Evolutionary conservation across 2,113 vertebrate genomes (phyloP), one percentile per base, ranked within the genome.

Genomic region (Phrynosoma blainvillii): DNA sequence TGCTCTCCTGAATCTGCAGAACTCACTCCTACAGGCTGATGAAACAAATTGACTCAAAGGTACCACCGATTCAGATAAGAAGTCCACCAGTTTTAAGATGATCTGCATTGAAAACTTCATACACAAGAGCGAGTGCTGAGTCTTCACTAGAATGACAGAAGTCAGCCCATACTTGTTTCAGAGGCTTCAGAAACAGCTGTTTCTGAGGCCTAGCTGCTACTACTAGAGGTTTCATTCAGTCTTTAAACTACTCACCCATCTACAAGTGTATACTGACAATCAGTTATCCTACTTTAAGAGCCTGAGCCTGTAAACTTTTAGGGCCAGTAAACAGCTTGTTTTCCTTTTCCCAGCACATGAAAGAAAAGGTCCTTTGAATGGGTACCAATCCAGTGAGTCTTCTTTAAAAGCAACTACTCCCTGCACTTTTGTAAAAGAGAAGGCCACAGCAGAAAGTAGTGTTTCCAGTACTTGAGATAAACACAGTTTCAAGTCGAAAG

Each of bases 401-500:
- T 1, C 0, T 70, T 5, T 9, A 62, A 59, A 16, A 59, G 23
- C 36, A 77, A 23, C 75, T 1, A 25, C 21, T 82, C 70, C 42
- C 40, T 88, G 21, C 74, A 32, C 27, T 66, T 77, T 76, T 77
- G 30, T 47, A 74, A 82, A 82, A 66, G 36, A 82, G 80, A 88
- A 83, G 42, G 80, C 80, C 59, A 83, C 73, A 36, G 71, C 32
- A 54, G 79, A 74, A 25, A 74, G 54, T 74, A 25, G 62, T 68
- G 76, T 68, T 79, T 59, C 47, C 32, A 56, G 70, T 32, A 54
- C 32, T 71, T 84, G 71, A 36, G 10, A 74, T 59, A 56, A 68
- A 47, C 40, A 25, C 40, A 40, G 16, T 79, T 86, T 68, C 75
- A 21, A 62, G 71, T 20, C 40, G 47, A 87, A 76, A 27, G 16